Evolutionary conservation across 2,888 invertebrate genomes (phyloP).

Genomic region (Zygogramma bicolorata): DNA sequence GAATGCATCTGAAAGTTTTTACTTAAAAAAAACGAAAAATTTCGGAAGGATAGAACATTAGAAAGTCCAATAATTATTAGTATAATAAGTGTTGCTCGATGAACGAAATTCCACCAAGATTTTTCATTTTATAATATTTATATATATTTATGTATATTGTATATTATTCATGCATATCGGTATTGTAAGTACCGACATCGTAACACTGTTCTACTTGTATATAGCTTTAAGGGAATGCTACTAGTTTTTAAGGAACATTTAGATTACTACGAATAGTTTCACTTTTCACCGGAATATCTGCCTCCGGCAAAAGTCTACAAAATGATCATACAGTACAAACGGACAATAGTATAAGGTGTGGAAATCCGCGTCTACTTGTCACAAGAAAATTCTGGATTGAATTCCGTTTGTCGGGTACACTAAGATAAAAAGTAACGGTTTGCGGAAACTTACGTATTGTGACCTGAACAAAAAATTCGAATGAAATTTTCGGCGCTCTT

Average conservation of each 20-base stretch:
- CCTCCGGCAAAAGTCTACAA: not conserved
- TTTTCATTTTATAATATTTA: slow-evolving; percentile 7
- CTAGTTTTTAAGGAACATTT: not conserved
- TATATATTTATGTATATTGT: slow-evolving; percentile 12
- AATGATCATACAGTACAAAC: not conserved
- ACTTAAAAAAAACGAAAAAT: too few relatives aligned
- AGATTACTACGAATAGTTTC: not conserved
- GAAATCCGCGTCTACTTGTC: not conserved
- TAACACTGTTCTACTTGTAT: slow-evolving; percentile 2
- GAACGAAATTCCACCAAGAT: too few relatives aligned
- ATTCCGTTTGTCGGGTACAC: too few relatives aligned
- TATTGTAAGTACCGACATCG: not conserved
- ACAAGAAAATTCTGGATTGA: too few relatives aligned
- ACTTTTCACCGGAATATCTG: not conserved
- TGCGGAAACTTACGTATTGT: too few relatives aligned
- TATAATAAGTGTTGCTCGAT: too few relatives aligned
- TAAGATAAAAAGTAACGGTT: too few relatives aligned
- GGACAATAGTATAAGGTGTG: not conserved
- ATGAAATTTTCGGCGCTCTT: too few relatives aligned
- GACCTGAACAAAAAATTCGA: too few relatives aligned
- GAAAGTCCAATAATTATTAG: too few relatives aligned
- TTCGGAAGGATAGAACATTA: too few relatives aligned
- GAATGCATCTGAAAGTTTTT: too few relatives aligned
- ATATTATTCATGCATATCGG: not conserved
- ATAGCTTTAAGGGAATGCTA: not conserved